These are phyloP conservation scores for Mustelus asterias DNA, from an alignment of 2,113 vertebrate genomes.

Conservation along the genomic window DNA sequence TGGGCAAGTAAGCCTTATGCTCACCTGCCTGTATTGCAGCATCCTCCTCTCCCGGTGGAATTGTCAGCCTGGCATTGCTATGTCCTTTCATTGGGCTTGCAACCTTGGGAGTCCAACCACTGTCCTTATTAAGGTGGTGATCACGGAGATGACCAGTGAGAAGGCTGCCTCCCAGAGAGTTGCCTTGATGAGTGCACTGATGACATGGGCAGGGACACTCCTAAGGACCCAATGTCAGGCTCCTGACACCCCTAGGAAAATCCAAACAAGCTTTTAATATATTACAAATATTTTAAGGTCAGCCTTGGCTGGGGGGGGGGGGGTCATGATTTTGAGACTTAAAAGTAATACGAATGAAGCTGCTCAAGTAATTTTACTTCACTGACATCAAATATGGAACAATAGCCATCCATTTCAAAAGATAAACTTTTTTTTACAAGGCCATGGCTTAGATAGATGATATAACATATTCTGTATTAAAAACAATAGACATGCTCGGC, in stretches of 20 bases:
- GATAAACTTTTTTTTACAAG: not conserved
- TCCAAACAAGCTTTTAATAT: not conserved
- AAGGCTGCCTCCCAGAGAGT: not conserved
- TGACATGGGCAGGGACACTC: not conserved
- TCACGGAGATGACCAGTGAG: not conserved
- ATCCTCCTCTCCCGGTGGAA: not conserved
- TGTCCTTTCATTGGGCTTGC: not conserved
- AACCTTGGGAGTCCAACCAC: too few species aligned
- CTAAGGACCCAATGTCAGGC: not conserved
- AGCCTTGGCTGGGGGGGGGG: not conserved
- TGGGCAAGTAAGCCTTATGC: not conserved
- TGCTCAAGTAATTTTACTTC: not conserved
- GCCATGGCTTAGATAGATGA: not conserved
- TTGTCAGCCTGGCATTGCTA: not conserved
- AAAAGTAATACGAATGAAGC: not conserved
- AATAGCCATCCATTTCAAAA: not conserved
- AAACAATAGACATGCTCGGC: not conserved
- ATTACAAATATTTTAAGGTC: not conserved
- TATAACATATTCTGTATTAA: not conserved
- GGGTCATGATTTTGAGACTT: not conserved
- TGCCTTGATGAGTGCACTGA: too few species aligned
- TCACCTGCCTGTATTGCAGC: not conserved
- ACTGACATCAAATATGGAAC: not conserved
- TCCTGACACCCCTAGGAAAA: not conserved
- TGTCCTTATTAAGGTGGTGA: not conserved